Evolutionary conservation across 2,797 vertebrate species (phyloP).

Genomic region (Australoheros facetus): DNA sequence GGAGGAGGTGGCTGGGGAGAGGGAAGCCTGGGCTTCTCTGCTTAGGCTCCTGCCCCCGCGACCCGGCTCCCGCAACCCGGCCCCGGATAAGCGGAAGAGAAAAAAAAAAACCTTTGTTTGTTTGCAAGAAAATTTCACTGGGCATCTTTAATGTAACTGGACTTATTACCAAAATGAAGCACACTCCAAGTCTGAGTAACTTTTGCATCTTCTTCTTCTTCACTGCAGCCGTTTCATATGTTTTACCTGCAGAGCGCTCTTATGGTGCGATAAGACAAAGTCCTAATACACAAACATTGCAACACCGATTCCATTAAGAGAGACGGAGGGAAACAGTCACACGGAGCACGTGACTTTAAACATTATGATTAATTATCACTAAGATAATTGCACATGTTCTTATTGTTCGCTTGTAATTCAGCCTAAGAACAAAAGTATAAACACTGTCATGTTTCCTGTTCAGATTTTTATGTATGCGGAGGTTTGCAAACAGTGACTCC

Average conservation of each 20-base stretch:
- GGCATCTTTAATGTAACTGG: not conserved
- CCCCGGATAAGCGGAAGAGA: too few relatives aligned
- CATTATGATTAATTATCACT: slow-evolving; percentile 8
- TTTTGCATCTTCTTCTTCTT: slow-evolving; percentile 33
- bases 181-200: slow-evolving; percentile 31
- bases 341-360: slow-evolving; percentile 23
- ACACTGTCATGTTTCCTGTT: slow-evolving; percentile 27
- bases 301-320: slow-evolving; percentile 34
- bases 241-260: slow-evolving; percentile 21
- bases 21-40: too few relatives aligned
- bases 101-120: not conserved
- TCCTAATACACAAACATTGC: slow-evolving; percentile 12
- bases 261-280: slow-evolving; percentile 16
- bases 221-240: slow-evolving; percentile 20
- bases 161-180: slow-evolving; percentile 43
- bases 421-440: slow-evolving; percentile 16
- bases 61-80: too few relatives aligned
- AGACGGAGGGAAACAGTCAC: slow-evolving; percentile 11
- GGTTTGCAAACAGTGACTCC: slow-evolving; percentile 14
- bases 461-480: slow-evolving; percentile 24
- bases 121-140: not conserved
- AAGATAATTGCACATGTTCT: slow-evolving; percentile 22
- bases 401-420: slow-evolving; percentile 25
- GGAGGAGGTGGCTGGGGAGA: too few relatives aligned
- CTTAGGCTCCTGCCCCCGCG: too few relatives aligned